A percentile compares a stretch with the other conserved stretches of the same genome.
Evolutionary conservation across 2,797 vertebrate genomes (phyloP).

Genomic region (Sparus aurata): DNA sequence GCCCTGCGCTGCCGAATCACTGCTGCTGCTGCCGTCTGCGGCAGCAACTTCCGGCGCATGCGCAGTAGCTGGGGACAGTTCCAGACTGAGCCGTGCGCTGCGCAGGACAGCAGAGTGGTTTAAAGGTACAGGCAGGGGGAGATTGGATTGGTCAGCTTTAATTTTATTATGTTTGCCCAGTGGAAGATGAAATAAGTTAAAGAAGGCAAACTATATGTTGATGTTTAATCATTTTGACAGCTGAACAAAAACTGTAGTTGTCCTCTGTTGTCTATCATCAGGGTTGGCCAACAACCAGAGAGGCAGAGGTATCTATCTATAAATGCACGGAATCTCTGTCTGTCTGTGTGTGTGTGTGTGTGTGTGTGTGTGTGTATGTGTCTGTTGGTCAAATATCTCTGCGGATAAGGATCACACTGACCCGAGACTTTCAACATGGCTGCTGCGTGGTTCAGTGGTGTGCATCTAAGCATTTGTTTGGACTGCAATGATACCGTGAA

Average conservation of each 20-base stretch:
- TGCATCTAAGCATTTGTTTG: no score
- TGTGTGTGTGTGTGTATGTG: no score
- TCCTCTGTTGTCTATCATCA: background rate
- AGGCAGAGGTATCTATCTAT: no score
- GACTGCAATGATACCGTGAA: no score
- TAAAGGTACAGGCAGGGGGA: constrained; percentile 69
- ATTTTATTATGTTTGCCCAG: background rate
- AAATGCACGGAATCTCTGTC: no score
- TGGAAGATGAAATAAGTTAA: background rate
- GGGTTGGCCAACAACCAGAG: background rate
- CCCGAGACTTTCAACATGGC: no score
- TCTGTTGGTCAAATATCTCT: no score
- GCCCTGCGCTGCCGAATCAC: constrained; percentile 87
- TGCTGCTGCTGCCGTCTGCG: constrained; percentile 90
- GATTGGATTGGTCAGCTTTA: background rate
- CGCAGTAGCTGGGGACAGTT: constrained; percentile 64
- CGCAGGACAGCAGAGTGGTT: constrained; percentile 57
- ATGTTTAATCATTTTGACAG: background rate
- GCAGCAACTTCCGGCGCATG: constrained; percentile 88
- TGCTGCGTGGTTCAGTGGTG: no score
- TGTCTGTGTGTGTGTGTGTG: no score
- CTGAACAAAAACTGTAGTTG: background rate
- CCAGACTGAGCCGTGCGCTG: constrained; percentile 64
- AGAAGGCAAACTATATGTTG: background rate
- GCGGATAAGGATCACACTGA: no score